A percentile compares a stretch with the other conserved stretches of the same genome.
phyloP scores from a whole-genome alignment of 2,888 invertebrate species.

The Mesopsocus fuscifrons region DNA sequence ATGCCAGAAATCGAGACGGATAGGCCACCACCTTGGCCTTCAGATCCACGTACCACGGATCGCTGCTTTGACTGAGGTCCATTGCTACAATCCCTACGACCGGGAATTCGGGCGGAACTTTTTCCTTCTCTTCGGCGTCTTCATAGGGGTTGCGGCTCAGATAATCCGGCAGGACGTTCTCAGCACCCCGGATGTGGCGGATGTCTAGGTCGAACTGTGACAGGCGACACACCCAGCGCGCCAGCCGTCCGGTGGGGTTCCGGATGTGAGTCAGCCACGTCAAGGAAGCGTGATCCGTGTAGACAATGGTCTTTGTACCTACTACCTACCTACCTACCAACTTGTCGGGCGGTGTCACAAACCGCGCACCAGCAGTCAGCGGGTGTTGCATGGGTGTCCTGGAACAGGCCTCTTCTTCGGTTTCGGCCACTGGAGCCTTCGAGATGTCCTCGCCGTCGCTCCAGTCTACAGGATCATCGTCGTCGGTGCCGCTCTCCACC shows the following conservation, averaged over 20 bases:
- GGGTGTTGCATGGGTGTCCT: too few relatives aligned
- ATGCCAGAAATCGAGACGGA: not conserved
- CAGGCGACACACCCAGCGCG: not conserved
- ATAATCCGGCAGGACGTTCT: not conserved
- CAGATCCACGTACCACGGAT: not conserved
- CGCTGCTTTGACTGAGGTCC: not conserved
- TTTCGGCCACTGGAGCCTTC: too few relatives aligned
- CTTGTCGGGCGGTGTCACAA: too few relatives aligned
- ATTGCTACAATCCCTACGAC: not conserved
- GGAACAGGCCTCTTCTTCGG: too few relatives aligned
- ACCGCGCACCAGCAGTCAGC: too few relatives aligned
- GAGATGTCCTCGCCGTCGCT: too few relatives aligned
- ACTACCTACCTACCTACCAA: too few relatives aligned
- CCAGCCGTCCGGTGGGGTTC: not conserved
- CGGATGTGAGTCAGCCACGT: not conserved
- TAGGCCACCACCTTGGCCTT: not conserved
- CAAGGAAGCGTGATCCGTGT: not conserved
- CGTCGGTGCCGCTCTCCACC: too few relatives aligned
- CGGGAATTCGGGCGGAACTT: not conserved
- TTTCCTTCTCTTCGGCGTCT: not conserved
- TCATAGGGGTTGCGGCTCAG: not conserved
- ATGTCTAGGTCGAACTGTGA: not conserved
- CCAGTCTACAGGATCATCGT: too few relatives aligned
- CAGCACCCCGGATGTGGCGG: not conserved
- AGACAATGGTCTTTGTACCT: too few relatives aligned